These are phyloP conservation scores for Lithobates pipiens DNA, from an alignment of 2,797 vertebrate genomes.

Conservation along the genomic window DNA sequence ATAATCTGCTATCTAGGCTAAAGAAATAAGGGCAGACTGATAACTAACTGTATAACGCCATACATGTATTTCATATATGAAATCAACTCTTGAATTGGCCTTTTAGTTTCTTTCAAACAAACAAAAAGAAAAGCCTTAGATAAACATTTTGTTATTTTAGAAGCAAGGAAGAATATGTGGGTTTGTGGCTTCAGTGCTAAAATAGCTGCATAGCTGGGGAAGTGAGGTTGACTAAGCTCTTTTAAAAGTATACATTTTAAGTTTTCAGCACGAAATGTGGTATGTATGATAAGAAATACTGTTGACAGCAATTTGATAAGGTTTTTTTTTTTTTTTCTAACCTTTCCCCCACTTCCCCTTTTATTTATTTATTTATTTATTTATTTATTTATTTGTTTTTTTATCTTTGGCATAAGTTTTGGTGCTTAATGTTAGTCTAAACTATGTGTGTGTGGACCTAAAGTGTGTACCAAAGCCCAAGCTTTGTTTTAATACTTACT, in stretches of 20 bases:
- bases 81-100: not conserved
- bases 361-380: too few species aligned
- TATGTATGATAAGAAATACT: not conserved
- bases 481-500: too few species aligned
- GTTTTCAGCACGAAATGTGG: not conserved
- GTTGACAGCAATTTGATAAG: not conserved
- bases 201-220: conserved; percentile 43
- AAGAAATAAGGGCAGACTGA: too few species aligned
- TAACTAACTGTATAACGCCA: too few species aligned
- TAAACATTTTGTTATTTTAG: conserved; percentile 1
- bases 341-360: too few species aligned
- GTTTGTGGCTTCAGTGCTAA: conserved; percentile 41
- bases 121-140: not conserved
- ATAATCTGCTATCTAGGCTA: too few species aligned
- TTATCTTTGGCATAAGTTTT: not conserved
- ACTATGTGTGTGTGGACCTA: not conserved
- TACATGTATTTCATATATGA: not conserved
- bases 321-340: too few species aligned
- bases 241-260: not conserved
- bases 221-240: conserved; percentile 9
- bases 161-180: conserved; percentile 41
- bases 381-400: too few species aligned
- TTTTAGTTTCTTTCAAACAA: conserved; percentile 4
- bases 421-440: not conserved
- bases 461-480: too few species aligned